Base-by-base conservation (phyloP, 2,797 vertebrate species). In the Phrynocephalus forsythii region DNA sequence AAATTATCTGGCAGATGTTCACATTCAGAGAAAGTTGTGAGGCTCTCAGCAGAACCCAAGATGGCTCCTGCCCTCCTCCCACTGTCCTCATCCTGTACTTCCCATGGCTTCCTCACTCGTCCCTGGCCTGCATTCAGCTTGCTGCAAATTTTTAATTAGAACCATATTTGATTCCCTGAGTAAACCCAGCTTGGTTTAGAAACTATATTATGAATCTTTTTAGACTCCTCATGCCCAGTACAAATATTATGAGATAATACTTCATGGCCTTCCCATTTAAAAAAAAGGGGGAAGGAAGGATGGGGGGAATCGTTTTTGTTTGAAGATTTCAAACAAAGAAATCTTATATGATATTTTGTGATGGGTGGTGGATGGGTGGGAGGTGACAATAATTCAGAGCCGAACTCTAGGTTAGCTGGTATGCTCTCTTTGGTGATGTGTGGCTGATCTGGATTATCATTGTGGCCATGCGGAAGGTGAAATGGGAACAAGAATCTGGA, bases 111-210 rank as follows among this genome's bases (percentile, higher is more conserved):
- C 75, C 91, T 88, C 52, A 66, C 79, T 82, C 93, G 90, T 90
- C 89, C 91, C 79, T 89, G 85, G 67, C 90, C 72, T 88, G 83
- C 84, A 83, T 28, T 71, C n/a, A 82, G 69, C 69, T 44, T 85
- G 83, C 92, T 90, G 91, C 67, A 92, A 92, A 89, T 92, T 82
- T 44, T 92, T 94, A 94, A 94, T 94, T 92, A 93, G 85, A 93
- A 95, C n/a, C 91, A 91, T 85, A 92, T 92, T 94, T 91, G 26
- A 90, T 80, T 93, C 79, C 86, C 79, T 86, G 91, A 91, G 80
- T 92, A 75, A 87, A 89, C 91, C 77, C 89, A 77, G n/a, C 33
- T 91, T 83, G 30, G 30, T 44, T 44, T 86, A 16, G 38, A 93
- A 93, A 91, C 90, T 86, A 52, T 72, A 67, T 44, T 81, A 87